phyloP scores from a whole-genome alignment of 2,113 vertebrate species.

The Corythornis madagascariensis region DNA sequence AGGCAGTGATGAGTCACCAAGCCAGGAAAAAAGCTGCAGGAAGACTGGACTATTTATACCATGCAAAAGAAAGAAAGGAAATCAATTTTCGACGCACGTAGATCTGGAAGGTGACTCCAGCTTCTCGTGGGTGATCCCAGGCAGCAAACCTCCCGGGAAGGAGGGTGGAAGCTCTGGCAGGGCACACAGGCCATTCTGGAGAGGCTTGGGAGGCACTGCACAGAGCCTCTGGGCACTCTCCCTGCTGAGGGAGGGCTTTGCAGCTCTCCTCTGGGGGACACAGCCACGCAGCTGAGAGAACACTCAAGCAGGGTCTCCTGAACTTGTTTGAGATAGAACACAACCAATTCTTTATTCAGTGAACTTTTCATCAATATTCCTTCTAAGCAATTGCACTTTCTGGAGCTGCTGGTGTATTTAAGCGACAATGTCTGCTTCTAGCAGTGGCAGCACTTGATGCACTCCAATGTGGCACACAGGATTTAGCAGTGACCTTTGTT shows the following conservation, averaged over 20 bases:
- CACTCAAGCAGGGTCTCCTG: fast-evolving
- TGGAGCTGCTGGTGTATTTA: too few relatives aligned
- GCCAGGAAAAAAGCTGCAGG: slow-evolving; percentile 45
- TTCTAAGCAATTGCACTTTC: neutral
- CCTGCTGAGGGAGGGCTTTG: neutral
- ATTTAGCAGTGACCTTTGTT: too few relatives aligned
- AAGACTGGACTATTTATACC: slow-evolving; percentile 55
- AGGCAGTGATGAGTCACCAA: slow-evolving; percentile 45
- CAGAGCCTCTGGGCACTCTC: neutral
- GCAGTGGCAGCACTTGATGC: too few relatives aligned
- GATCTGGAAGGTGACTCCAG: neutral
- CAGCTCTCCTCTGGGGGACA: neutral
- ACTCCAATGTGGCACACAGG: too few relatives aligned
- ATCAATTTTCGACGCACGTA: slow-evolving; percentile 1
- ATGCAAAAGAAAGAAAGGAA: slow-evolving; percentile 61
- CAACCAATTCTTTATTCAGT: neutral
- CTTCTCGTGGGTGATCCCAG: neutral
- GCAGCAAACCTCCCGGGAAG: neutral
- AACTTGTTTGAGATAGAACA: neutral
- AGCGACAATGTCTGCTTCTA: too few relatives aligned
- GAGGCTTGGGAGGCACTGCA: neutral
- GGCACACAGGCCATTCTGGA: fast-evolving
- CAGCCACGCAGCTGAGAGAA: neutral
- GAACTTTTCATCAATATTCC: neutral
- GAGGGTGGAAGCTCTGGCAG: fast-evolving